Base-by-base conservation (phyloP, 1,140 invertebrate species). In the Sitobion miscanthi region DNA sequence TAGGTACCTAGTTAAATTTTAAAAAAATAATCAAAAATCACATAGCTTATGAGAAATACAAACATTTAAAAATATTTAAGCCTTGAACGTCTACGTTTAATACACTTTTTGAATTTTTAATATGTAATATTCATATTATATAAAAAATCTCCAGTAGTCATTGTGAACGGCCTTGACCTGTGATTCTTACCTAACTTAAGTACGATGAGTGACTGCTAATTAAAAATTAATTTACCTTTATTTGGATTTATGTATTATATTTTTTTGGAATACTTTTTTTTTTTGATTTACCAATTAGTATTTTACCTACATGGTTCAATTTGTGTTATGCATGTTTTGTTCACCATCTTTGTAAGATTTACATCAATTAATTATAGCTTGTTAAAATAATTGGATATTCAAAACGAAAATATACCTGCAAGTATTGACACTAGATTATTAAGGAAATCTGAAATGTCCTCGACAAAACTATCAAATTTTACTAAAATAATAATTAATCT, bases 31-130 rank as follows among this genome's bases (percentile, higher is more conserved):
- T 69, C 62, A 69, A 69, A 62, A 69, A 69, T 69, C 25, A 69
- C 7, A 14, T 69, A n/a, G 7, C 3, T 38, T 23, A 85, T 3
- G 38, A 85, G 21, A 85, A 42, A 83, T 42, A 25, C 38, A 85
- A 42, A 42, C 23, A 45, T 42, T 45, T 42, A 85, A 25, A 38
- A 45, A 42, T 85, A 3, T 85, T 42, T 23, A 45, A 85, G 25
- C 83, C 83, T 85, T 85, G 83, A 42, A 42, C 11, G 38, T 85
- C 4, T 30, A 38, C 52, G 6, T 54, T 45, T 42, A 25, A 45
- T 42, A 42, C 42, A 42, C 83, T 45, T 85, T 85, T 85, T 85
- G 83, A 87, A 87, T 87, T 87, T 87, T n/a, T 17, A 52, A 87
- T 87, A 52, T 21, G 2, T 54, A 54, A 35, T 30, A 87, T 49